phyloP scores from a whole-genome alignment of 2,888 invertebrate genomes.

The Caenorhabditis virilis region DNA sequence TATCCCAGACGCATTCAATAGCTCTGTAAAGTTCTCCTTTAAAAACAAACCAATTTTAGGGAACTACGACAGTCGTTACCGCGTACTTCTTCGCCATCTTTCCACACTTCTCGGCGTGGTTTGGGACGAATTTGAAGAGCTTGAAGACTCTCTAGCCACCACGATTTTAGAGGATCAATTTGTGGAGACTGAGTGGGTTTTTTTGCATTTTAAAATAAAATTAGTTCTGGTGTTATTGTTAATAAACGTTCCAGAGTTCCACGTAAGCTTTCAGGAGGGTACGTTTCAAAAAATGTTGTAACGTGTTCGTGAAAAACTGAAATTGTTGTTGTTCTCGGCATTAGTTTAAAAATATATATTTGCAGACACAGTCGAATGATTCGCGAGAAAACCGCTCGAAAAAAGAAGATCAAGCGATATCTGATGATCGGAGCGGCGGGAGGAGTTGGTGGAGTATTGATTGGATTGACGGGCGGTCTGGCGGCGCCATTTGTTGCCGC shows the following conservation, averaged over 20 bases:
- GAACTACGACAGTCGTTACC: conserved; percentile 75
- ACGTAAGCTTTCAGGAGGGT: conserved; percentile 25
- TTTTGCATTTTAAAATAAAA: not conserved
- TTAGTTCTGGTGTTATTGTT: not conserved
- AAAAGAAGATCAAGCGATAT: conserved; percentile 74
- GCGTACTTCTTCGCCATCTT: conserved; percentile 74
- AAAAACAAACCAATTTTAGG: conserved; percentile 70
- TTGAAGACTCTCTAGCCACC: conserved; percentile 74
- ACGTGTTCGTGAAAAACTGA: not conserved
- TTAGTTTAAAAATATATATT: conserved; percentile 1
- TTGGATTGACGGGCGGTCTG: conserved; percentile 76
- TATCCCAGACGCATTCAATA: not conserved
- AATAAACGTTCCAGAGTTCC: conserved; percentile 18
- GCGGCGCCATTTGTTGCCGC: conserved; percentile 75
- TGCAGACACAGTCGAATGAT: conserved; percentile 73
- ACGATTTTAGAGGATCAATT: conserved; percentile 66
- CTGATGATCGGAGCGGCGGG: conserved; percentile 76
- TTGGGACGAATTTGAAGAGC: conserved; percentile 73
- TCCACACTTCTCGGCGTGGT: conserved; percentile 73
- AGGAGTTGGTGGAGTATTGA: conserved; percentile 75
- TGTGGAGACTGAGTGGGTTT: conserved; percentile 63
- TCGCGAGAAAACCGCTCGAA: conserved; percentile 71
- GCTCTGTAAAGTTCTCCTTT: not conserved
- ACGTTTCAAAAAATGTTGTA: conserved; percentile 11
- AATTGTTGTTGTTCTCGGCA: not conserved